A percentile compares a stretch with the other conserved stretches of the same genome.
phyloP scores from a whole-genome alignment of 1,140 invertebrate species.

The Vollenhovia emeryi region DNA sequence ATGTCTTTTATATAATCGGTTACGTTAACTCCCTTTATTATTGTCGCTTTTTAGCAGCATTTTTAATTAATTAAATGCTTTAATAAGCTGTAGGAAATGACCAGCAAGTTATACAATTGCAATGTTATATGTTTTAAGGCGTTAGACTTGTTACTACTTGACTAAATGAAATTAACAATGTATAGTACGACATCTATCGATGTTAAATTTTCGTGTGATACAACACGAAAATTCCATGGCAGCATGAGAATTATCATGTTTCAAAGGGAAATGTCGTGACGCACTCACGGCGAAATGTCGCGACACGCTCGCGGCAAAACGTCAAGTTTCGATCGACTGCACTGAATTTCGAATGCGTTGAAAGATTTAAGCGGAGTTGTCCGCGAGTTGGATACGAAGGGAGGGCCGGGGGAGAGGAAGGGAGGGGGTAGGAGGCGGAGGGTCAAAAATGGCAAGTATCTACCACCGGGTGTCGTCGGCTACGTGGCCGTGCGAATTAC shows the following conservation, averaged over 20 bases:
- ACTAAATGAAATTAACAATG: background rate
- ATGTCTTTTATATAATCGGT: background rate
- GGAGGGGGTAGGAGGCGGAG: background rate
- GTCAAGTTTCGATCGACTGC: background rate
- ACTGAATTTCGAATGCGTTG: slow-evolving; percentile 56
- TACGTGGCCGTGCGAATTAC: slow-evolving; percentile 73
- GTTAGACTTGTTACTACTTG: background rate
- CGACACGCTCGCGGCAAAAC: slow-evolving; percentile 7
- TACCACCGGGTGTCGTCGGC: slow-evolving; percentile 56
- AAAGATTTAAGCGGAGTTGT: slow-evolving; percentile 67
- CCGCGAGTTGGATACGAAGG: background rate
- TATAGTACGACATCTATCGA: background rate
- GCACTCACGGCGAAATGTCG: slow-evolving; percentile 21
- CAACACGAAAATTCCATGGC: background rate
- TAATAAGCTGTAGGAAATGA: background rate
- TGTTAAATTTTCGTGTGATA: slow-evolving; percentile 11
- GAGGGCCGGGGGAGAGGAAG: background rate
- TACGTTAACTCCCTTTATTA: background rate
- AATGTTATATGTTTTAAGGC: background rate
- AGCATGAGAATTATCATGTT: slow-evolving; percentile 21
- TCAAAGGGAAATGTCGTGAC: slow-evolving; percentile 32
- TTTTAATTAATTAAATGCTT: background rate
- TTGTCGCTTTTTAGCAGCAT: background rate
- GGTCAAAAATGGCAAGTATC: slow-evolving; percentile 37
- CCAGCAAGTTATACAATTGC: background rate